Base-by-base conservation (phyloP, 2,888 invertebrate genomes). In the Malacosoma neustria region DNA sequence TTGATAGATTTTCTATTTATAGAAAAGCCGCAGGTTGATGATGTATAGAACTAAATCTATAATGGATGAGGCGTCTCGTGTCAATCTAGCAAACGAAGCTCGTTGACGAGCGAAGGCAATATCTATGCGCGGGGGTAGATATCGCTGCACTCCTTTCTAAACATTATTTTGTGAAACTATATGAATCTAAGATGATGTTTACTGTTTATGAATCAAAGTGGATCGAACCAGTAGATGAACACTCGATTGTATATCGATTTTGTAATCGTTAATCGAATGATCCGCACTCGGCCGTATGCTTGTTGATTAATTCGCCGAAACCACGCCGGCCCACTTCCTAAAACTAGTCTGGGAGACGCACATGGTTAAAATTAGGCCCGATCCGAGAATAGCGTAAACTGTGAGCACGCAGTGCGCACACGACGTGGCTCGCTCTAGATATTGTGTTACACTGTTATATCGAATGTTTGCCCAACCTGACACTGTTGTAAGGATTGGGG, bases 291-390 rank as follows among this genome's bases (percentile, higher is more conserved):
- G 49, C 48, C 52, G 48, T 38, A 47, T 46, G 50, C 50, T 50
- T 45, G 41, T 60, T 56, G 64, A 67, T 74, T 66, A 66, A 70
- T 74, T 71, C 71, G 61, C 52, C 61, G 72, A 72, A 74, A 65
- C 56, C 54, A 53, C 57, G 61, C 48, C 79, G 81, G 76, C 81
- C 76, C 76, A 82, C 81, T 81, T 85, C 82, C 82, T 81, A 81
- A 80, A 79, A 72, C 81, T 73, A 77, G 75, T 72, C 75, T 72
- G 74, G 62, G 80, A 80, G 77, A 82, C 84, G 80, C 79, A 81
- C 67, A 82, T 84, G 84, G 85, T 80, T 85, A 84, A 84, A 85
- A 85, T 85, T 84, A 85, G 85, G 71, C 59, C 53, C 66, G 66
- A 68, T 72, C 81, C 81, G 58, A 77, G 74, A 85, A 84, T 82